Base-by-base conservation (phyloP, 2,797 vertebrate genomes). In the Urosaurus nigricauda region DNA sequence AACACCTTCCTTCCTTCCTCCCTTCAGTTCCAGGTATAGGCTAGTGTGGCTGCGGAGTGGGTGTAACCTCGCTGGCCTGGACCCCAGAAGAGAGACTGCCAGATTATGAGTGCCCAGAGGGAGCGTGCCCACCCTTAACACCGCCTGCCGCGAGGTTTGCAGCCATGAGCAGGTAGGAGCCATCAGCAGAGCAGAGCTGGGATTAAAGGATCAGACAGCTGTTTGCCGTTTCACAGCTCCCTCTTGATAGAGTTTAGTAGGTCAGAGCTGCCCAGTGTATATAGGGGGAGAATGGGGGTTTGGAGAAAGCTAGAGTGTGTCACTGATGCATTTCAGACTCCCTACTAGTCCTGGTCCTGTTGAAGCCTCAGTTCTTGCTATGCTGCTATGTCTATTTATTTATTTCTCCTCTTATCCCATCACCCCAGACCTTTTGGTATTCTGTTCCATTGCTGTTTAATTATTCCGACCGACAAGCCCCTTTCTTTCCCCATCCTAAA, bases 131-230 rank as follows among this genome's bases (percentile, higher is more conserved):
- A 65, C 85, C 65, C 79, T 63, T 77, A 75, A 78, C 4, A 6
- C 84, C 9, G 51, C 91, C 93, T 90, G 89, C 91, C 84, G 82
- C 47, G 80, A 90, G 86, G 90, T 87, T 84, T 82, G 78, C 90
- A 92, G 90, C 88, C 87, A 91, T 91, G 43, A 91, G 79, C 89
- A 91, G 90, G 86, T 89, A 91, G 84, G 88, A 90, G 37, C 87
- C 60, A 47, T 87, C 65, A 24, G 82, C 80, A 35, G 53, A 56
- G 47, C 56, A 26, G 75, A 88, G 81, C 51, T 13, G 29, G 91
- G 87, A 83, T 90, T 85, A 86, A 84, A 78, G 90, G 79, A 60
- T 4, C 79, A 60, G 26, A 86, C 90, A 86, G 79, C 88, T 89
- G 86, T 86, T 90, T 21, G 68, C 83, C 8, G 63, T 83, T 85